phyloP scores from a whole-genome alignment of 2,113 vertebrate genomes.

The Corapipo altera region DNA sequence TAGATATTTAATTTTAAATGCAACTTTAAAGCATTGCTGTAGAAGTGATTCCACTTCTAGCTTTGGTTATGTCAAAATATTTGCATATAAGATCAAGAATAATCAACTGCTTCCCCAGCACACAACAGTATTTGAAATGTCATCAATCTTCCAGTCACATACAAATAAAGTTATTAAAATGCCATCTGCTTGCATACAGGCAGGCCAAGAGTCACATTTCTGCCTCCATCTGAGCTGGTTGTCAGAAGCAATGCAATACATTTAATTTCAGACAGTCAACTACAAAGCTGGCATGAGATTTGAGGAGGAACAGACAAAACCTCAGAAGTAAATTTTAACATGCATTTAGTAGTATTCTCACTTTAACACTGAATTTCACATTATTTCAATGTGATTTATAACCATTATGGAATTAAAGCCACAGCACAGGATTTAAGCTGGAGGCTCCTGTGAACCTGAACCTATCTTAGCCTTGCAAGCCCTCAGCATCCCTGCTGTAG shows the following conservation, averaged over 20 bases:
- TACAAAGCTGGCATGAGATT: background rate
- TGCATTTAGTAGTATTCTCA: background rate
- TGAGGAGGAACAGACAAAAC: background rate
- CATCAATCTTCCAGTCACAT: background rate
- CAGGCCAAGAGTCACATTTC: background rate
- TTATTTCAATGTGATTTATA: background rate
- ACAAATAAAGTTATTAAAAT: background rate
- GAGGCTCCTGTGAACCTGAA: background rate
- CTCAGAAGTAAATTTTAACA: background rate
- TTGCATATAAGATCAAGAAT: background rate
- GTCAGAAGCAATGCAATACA: background rate
- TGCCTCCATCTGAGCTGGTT: background rate
- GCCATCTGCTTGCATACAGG: background rate
- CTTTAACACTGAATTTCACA: background rate
- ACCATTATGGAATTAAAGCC: background rate
- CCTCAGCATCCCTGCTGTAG: background rate
- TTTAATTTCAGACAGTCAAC: background rate
- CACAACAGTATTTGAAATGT: background rate
- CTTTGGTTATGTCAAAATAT: background rate
- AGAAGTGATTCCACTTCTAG: background rate
- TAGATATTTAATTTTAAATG: background rate
- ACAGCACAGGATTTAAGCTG: background rate
- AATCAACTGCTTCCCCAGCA: background rate
- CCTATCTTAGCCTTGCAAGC: background rate
- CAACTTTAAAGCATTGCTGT: background rate